Percentiles rank a stretch among this genome's conserved stretches.
Evolutionary conservation across 2,888 invertebrate genomes (phyloP).

Genomic region (Itoplectis maculator): DNA sequence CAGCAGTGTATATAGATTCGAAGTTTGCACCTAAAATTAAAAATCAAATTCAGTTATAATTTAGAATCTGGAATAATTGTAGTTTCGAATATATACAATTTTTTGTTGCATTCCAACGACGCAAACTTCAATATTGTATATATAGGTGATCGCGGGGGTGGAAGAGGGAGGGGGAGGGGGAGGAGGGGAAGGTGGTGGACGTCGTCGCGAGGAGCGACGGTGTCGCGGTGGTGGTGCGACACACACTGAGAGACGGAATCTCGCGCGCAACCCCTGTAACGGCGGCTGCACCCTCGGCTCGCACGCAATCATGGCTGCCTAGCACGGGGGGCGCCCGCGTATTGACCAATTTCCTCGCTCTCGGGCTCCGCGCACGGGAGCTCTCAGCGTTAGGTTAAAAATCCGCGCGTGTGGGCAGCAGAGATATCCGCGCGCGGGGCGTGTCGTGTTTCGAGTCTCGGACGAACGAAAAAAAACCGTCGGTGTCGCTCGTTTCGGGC

Average conservation of each 20-base stretch:
- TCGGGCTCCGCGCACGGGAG: slow-evolving; percentile 8
- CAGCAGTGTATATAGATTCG: too few relatives aligned
- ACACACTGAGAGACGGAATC: slow-evolving; percentile 43
- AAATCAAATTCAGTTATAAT: too few relatives aligned
- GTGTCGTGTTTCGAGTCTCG: slow-evolving; percentile 68
- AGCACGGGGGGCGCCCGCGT: slow-evolving; percentile 77
- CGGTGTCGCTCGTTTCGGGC: too few relatives aligned
- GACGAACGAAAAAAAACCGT: neutral
- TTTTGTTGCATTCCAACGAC: too few relatives aligned
- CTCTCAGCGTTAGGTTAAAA: slow-evolving; percentile 32
- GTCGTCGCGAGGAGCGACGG: neutral
- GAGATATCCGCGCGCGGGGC: slow-evolving; percentile 67
- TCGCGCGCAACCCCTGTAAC: slow-evolving; percentile 68
- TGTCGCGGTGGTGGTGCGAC: slow-evolving; percentile 29
- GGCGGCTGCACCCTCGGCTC: slow-evolving; percentile 79
- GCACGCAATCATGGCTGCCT: slow-evolving; percentile 83
- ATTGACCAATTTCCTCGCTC: slow-evolving; percentile 72
- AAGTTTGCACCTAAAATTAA: too few relatives aligned
- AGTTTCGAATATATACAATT: too few relatives aligned
- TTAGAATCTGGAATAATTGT: too few relatives aligned
- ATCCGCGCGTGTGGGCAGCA: slow-evolving; percentile 55
- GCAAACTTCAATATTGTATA: too few relatives aligned
- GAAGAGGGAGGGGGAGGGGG: slow-evolving; percentile 20
- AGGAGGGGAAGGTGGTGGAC: too few relatives aligned
- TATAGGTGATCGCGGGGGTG: slow-evolving; percentile 23